Base-by-base conservation (phyloP, 1,140 invertebrate species). In the honey bee (Apis mellifera) region DNA sequence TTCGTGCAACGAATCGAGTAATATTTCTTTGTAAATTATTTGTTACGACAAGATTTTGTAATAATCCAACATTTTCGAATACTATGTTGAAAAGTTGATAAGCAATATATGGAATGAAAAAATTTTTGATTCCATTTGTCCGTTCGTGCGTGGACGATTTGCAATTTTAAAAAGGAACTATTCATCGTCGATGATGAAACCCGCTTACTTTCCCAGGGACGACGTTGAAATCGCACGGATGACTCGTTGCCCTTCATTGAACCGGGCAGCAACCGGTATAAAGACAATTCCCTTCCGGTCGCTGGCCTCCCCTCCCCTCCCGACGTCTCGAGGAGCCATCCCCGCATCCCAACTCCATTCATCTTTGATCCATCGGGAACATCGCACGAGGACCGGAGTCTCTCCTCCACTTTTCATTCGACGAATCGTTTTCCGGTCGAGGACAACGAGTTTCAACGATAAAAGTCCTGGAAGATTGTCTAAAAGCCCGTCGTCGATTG, bases 171-270 rank as follows among this genome's bases (percentile, higher is more conserved):
- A 59, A 50, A 26, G 54, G 13, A 52, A 60, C 60, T 13, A 9
- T 17, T 11, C 32, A 60, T 32, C 32, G 32, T 32, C 32, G 32
- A 32, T 32, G 4, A 23, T 2, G 9, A 21, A 50, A 15, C 32
- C 19, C 4, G 12, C 11, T 21, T 42, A 42, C 12, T 68, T 32
- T 68, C n/a, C 11, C 17, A 2, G 2, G 54, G 19, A 59, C 17
- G 13, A 86, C 68, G 74, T 78, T 65, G 32, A 73, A 48, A 59
- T 83, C 79, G 72, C 70, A 73, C 68, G 71, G 66, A 23, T 64
- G 69, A 86, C 64, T 86, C 77, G 73, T 76, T 83, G 74, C 77
- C 60, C 76, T 60, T 87, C 86, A 76, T 86, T 73, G 86, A 86
- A 78, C 86, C 32, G 75, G 54, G 59, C 84, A 84, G 81, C 66